Evolutionary conservation across 2,113 vertebrate genomes (phyloP).

Genomic region (Dissostichus mawsoni): DNA sequence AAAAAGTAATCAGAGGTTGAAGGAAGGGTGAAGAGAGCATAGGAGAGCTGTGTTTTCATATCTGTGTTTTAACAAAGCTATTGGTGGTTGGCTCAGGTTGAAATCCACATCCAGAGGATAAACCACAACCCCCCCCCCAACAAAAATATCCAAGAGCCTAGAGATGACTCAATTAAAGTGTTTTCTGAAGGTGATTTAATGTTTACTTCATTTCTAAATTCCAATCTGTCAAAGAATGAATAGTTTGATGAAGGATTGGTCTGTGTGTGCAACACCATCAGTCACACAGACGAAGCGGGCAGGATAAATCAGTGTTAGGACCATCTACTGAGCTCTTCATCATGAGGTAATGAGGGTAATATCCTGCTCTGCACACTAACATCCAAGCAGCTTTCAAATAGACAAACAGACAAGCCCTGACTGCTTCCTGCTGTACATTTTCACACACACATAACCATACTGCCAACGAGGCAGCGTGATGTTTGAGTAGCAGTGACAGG

Average conservation of each 20-base stretch:
- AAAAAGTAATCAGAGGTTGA: constrained; percentile 31
- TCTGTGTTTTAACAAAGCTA: constrained; percentile 43
- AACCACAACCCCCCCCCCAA: not conserved
- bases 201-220: constrained; percentile 66
- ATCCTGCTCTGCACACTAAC: constrained; percentile 68
- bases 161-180: constrained; percentile 68
- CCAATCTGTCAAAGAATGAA: constrained; percentile 65
- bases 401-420: constrained; percentile 46
- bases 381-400: constrained; percentile 52
- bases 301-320: constrained; percentile 76
- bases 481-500: constrained; percentile 42
- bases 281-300: constrained; percentile 68
- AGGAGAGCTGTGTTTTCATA: constrained; percentile 35
- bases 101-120: not conserved
- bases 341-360: constrained; percentile 72
- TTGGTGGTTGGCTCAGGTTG: not conserved
- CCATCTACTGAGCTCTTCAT: constrained; percentile 78
- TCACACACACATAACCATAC: not conserved
- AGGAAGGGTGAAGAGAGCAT: constrained; percentile 29
- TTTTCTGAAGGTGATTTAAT: constrained; percentile 50
- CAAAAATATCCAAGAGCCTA: constrained; percentile 11
- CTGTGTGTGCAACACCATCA: constrained; percentile 60
- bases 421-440: not conserved
- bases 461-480: not conserved
- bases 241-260: constrained; percentile 72